Evolutionary conservation across 2,888 invertebrate species (phyloP), one percentile per base, ranked within the genome.

Genomic region (Mythimna pallens): DNA sequence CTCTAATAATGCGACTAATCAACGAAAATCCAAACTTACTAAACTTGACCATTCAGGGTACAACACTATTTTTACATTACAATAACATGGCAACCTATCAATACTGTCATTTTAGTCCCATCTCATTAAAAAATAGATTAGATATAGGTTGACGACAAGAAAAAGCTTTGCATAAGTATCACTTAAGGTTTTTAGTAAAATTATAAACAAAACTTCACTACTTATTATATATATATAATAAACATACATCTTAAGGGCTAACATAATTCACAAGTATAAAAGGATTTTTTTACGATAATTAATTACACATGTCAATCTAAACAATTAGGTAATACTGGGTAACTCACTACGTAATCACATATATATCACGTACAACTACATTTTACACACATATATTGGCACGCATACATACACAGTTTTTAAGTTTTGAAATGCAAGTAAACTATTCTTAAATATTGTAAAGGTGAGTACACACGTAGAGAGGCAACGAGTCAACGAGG

Each of bases 281-380:
- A 85, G 34, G 54, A 74, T 69, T n/a, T 40, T 25, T 65, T 54
- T 57, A 73, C 43, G 64, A 59, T 50, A 63, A 62, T 65, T 30
- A 69, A 62, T 65, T 30, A 69, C 54, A 68, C 36, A 79, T 59
- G 40, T 57, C 50, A 78, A 70, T 70, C 54, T 74, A 78, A 65
- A 57, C 73, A 76, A 69, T 73, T 77, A 61, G 61, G 40, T 61
- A 83, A 83, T 83, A 87, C 86, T 82, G 83, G 67, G 57, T 85
- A 81, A 74, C 77, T 82, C 84, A 86, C 81, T 83, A 79, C 70
- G 64, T 66, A 76, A 81, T 86, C 81, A 83, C 78, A 78, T 70
- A 62, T 30, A 62, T 73, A 62, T 61, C 54, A 63, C 65, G 30
- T 68, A 74, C 59, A 65, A 68, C 58, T 84, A 86, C 63, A 62